Percentiles rank a stretch among this genome's conserved stretches.
phyloP scores from a whole-genome alignment of 2,888 invertebrate species.

The Branchinecta sandiegonensis region DNA sequence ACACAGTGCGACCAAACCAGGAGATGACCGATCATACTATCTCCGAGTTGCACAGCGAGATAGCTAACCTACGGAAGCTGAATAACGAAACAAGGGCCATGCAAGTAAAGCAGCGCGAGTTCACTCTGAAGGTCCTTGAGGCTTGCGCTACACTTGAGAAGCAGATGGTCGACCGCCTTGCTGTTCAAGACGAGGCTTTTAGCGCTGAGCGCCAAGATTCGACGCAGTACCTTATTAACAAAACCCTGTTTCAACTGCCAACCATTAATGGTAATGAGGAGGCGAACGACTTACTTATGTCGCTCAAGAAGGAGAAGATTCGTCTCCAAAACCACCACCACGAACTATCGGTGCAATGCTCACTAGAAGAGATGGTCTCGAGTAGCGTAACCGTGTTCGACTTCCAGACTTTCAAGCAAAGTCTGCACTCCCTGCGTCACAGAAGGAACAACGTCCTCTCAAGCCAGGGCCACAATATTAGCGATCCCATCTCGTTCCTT shows the following conservation, averaged over 20 bases:
- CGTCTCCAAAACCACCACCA: slow-evolving; percentile 49
- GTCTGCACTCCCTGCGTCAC: slow-evolving; percentile 44
- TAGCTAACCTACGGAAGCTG: slow-evolving; percentile 51
- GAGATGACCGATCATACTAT: slow-evolving; percentile 28
- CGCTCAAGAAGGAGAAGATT: slow-evolving; percentile 19
- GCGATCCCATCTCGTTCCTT: slow-evolving; percentile 54
- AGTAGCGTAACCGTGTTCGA: slow-evolving; percentile 51
- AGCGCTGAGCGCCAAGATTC: slow-evolving; percentile 18
- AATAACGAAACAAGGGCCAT: slow-evolving; percentile 53
- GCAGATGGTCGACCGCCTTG: slow-evolving; percentile 38
- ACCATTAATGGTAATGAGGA: slow-evolving; percentile 21
- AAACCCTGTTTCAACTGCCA: slow-evolving; percentile 22
- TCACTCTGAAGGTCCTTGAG: slow-evolving; percentile 54
- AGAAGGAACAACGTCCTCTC: slow-evolving; percentile 40
- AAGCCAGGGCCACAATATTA: slow-evolving; percentile 29
- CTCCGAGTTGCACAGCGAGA: slow-evolving; percentile 39
- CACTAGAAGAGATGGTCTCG: slow-evolving; percentile 52
- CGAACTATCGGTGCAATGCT: slow-evolving; percentile 55
- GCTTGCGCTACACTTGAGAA: slow-evolving; percentile 57
- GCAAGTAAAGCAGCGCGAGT: slow-evolving; percentile 53
- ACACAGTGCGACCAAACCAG: slow-evolving; percentile 27
- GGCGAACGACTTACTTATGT: slow-evolving; percentile 20
- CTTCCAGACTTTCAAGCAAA: slow-evolving; percentile 50
- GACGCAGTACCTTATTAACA: slow-evolving; percentile 22
- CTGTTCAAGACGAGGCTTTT: slow-evolving; percentile 15